Evolutionary conservation across 1,140 invertebrate species (phyloP).

Genomic region (Diorhabda elongata): DNA sequence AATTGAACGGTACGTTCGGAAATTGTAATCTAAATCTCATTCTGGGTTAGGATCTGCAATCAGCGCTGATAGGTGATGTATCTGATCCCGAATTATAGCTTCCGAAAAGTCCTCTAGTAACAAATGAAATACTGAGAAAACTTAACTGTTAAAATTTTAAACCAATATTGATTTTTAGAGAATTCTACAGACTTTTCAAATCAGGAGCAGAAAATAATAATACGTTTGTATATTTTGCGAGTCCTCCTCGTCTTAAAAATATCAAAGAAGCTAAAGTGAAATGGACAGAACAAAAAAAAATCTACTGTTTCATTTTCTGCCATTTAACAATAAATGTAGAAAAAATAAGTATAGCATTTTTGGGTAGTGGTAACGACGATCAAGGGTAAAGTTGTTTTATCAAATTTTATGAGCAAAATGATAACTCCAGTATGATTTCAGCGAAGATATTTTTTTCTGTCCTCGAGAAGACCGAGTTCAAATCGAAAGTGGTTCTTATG

Average conservation of each 20-base stretch:
- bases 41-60: too few relatives aligned
- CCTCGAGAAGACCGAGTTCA: neutral
- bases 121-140: too few relatives aligned
- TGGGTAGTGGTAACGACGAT: neutral
- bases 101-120: too few relatives aligned
- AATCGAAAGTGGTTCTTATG: conserved; percentile 10
- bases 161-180: conserved; percentile 10
- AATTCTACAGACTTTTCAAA: neutral
- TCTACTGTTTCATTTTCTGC: conserved; percentile 27
- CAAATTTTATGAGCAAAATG: neutral
- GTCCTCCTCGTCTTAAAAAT: conserved; percentile 27
- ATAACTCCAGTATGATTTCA: neutral
- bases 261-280: conserved; percentile 37
- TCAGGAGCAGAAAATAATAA: conserved; percentile 27
- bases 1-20: too few relatives aligned
- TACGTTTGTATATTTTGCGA: conserved; percentile 37
- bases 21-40: too few relatives aligned
- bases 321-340: conserved; percentile 21
- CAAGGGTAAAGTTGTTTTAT: neutral
- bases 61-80: too few relatives aligned
- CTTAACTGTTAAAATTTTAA: too few relatives aligned
- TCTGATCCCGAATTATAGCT: too few relatives aligned
- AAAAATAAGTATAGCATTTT: conserved; percentile 11
- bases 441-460: conserved; percentile 4
- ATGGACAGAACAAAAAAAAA: conserved; percentile 33